Conservation (phyloP, 2,113 vertebrate genomes). For the Steatornis caripensis region DNA sequence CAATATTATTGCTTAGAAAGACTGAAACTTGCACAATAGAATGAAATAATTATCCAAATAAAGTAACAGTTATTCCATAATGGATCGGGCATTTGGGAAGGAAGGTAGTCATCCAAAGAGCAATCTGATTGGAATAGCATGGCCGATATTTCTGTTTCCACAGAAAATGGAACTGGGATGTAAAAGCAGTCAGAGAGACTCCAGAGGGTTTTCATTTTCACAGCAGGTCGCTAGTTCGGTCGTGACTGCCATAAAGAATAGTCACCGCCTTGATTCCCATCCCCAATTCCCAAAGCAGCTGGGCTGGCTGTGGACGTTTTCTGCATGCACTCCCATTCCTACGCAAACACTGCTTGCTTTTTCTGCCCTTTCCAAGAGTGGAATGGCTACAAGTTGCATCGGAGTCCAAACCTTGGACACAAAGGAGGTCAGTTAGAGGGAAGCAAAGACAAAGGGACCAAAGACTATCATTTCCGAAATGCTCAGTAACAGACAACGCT, state of each 20-base stretch:
- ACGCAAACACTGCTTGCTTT: neutral
- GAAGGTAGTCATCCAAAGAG: neutral
- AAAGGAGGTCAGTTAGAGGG: neutral
- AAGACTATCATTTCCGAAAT: neutral
- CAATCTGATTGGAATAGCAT: neutral
- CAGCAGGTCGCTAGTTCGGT: neutral
- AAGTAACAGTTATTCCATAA: neutral
- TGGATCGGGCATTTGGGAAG: accelerated
- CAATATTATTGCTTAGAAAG: neutral
- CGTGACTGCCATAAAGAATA: neutral
- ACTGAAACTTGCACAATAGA: neutral
- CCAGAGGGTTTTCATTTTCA: neutral
- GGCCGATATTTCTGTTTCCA: neutral
- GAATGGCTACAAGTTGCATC: neutral
- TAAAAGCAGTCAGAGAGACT: neutral
- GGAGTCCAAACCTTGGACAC: neutral
- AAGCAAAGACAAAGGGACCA: neutral
- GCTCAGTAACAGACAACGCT: neutral
- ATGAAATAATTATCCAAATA: neutral
- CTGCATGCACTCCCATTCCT: neutral
- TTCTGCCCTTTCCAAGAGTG: neutral
- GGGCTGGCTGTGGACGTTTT: neutral
- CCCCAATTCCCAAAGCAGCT: neutral
- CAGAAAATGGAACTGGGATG: neutral
- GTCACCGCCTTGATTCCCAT: neutral